A percentile compares a stretch with the other conserved stretches of the same genome.
Conservation (phyloP, 2,797 vertebrate species). For the Tarsius wallacei region DNA sequence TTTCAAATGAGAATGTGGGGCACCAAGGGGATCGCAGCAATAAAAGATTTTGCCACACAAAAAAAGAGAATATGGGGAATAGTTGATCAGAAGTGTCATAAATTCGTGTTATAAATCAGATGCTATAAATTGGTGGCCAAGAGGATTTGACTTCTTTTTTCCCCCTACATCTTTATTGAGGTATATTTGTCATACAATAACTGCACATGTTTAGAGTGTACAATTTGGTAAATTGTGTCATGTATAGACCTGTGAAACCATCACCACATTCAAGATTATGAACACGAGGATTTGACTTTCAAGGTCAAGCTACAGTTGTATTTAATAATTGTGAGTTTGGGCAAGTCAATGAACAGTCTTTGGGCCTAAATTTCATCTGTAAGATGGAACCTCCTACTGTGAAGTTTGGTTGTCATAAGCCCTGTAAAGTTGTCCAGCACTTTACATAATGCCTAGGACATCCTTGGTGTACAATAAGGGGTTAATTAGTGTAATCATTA, state of each 20-base stretch:
- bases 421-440: too few relatives aligned
- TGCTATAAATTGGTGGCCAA: neutral
- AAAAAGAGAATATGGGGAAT: neutral
- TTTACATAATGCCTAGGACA: neutral
- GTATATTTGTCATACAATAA: too few relatives aligned
- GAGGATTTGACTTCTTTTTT: neutral
- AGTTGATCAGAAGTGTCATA: neutral
- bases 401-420: neutral
- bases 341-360: neutral
- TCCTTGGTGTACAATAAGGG: rapidly evolving
- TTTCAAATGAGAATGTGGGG: neutral
- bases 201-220: too few relatives aligned
- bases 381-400: neutral
- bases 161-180: too few relatives aligned
- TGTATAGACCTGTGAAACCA: too few relatives aligned
- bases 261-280: too few relatives aligned
- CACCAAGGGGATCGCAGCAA: too few relatives aligned
- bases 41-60: too few relatives aligned
- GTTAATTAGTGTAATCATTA: neutral
- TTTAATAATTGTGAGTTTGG: neutral
- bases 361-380: neutral
- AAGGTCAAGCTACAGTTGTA: neutral
- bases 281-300: neutral
- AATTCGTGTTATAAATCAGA: neutral
- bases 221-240: too few relatives aligned